Percentiles rank a stretch among this genome's conserved stretches.
Evolutionary conservation across 2,113 vertebrate species (phyloP).

Genomic region (Mobula birostris): DNA sequence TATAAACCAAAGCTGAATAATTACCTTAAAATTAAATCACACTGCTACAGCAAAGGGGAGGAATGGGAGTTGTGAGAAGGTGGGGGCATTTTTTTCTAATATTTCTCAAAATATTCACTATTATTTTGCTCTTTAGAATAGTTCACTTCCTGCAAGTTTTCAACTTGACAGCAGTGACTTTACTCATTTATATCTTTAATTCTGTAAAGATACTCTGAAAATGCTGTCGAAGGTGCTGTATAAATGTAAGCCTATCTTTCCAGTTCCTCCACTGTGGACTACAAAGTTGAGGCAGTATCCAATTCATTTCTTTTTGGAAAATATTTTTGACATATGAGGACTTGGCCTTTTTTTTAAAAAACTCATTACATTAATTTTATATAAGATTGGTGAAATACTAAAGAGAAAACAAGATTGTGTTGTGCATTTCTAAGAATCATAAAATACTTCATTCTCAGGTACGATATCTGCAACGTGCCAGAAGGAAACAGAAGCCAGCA

Average conservation of each 20-base stretch:
- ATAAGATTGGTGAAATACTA: neutral
- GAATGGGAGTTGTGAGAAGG: no score
- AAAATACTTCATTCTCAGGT: conserved; percentile 51
- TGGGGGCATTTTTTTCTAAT: no score
- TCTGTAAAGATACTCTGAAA: neutral
- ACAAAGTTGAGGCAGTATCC: neutral
- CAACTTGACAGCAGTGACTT: neutral
- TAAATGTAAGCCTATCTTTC: neutral
- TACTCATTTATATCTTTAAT: neutral
- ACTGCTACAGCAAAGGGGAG: neutral
- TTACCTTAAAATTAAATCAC: neutral
- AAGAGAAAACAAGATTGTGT: neutral
- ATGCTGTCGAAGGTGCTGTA: neutral
- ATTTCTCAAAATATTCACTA: no score
- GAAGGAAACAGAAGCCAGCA: conserved; percentile 55
- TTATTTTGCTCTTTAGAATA: no score
- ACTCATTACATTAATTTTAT: neutral
- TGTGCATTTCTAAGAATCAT: neutral
- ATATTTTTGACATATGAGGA: neutral
- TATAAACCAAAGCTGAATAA: neutral
- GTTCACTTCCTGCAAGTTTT: no score
- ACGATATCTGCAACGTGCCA: conserved; percentile 57
- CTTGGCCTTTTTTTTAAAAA: neutral
- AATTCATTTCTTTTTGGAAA: neutral
- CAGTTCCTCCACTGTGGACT: neutral